These are phyloP conservation scores for Tromatobia lineatoria DNA, from an alignment of 2,888 invertebrate genomes.

Conservation along the genomic window DNA sequence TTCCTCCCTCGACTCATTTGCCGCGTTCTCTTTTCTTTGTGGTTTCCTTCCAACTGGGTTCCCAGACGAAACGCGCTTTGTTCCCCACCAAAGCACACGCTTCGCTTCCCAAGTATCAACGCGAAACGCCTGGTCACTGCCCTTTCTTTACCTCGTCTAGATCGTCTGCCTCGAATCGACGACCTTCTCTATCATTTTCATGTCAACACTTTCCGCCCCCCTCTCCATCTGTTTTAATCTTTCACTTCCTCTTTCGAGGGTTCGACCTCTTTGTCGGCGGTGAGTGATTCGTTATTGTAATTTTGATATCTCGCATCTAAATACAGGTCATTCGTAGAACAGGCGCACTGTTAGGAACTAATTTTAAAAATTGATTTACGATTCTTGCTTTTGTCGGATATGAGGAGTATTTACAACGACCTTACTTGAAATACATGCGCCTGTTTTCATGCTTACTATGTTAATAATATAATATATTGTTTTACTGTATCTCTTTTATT, in stretches of 20 bases:
- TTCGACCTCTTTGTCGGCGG: slow-evolving; percentile 2
- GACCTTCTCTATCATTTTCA: slow-evolving; percentile 66
- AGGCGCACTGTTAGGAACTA: background rate
- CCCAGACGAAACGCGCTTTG: slow-evolving; percentile 44
- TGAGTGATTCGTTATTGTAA: slow-evolving; percentile 6
- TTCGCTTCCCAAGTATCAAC: slow-evolving; percentile 51
- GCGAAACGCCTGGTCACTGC: slow-evolving; percentile 65
- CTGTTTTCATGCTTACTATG: too few relatives aligned
- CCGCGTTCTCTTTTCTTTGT: slow-evolving; percentile 8
- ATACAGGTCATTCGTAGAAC: background rate
- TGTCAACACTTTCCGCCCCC: slow-evolving; percentile 53
- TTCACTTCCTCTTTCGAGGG: slow-evolving; percentile 1
- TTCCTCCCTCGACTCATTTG: slow-evolving; percentile 14
- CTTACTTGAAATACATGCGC: too few relatives aligned
- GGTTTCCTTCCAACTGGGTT: slow-evolving; percentile 28
- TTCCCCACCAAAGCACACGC: slow-evolving; percentile 26
- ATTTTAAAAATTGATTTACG: background rate
- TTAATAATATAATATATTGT: too few relatives aligned
- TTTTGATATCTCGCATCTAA: background rate
- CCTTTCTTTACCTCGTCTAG: slow-evolving; percentile 43
- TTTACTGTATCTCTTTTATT: too few relatives aligned
- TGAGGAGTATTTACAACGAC: too few relatives aligned
- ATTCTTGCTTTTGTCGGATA: too few relatives aligned
- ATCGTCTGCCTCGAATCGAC: slow-evolving; percentile 3
- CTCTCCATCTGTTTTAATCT: slow-evolving; percentile 5